These are phyloP conservation scores for Aplochiton taeniatus DNA, from an alignment of 2,797 vertebrate species.

Conservation along the genomic window DNA sequence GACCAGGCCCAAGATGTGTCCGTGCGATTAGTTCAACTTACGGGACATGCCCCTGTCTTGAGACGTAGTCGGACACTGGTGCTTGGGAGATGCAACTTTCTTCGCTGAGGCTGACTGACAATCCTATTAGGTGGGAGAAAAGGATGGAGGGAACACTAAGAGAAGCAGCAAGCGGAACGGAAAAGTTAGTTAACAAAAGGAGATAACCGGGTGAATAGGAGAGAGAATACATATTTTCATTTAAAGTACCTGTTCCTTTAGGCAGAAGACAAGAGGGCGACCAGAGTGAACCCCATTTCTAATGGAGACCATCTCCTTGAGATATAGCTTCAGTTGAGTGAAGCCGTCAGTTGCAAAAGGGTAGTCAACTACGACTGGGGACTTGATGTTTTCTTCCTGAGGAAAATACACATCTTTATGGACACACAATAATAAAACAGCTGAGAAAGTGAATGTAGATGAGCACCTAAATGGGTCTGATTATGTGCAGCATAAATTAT, in stretches of 20 bases:
- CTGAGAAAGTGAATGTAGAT: no score
- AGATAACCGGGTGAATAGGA: neutral
- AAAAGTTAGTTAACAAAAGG: neutral
- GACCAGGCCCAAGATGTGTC: neutral
- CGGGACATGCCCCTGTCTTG: neutral
- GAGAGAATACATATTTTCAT: neutral
- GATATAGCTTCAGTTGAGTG: constrained; percentile 18
- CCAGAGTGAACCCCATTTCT: constrained; percentile 11
- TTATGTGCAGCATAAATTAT: no score
- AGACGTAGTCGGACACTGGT: neutral
- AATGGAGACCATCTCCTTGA: constrained; percentile 18
- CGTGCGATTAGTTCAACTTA: neutral
- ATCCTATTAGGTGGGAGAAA: neutral
- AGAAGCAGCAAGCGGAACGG: neutral
- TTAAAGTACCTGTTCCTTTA: constrained; percentile 11
- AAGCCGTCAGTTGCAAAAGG: constrained; percentile 12
- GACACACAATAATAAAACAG: neutral
- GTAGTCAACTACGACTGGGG: neutral
- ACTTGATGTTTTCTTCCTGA: neutral
- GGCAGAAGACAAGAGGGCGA: constrained; percentile 24
- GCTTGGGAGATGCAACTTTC: neutral
- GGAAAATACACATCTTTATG: neutral
- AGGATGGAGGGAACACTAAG: neutral
- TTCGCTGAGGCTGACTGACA: neutral
- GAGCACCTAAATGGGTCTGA: no score